Conservation (phyloP, 2,797 vertebrate species). For the Perodicticus potto region DNA sequence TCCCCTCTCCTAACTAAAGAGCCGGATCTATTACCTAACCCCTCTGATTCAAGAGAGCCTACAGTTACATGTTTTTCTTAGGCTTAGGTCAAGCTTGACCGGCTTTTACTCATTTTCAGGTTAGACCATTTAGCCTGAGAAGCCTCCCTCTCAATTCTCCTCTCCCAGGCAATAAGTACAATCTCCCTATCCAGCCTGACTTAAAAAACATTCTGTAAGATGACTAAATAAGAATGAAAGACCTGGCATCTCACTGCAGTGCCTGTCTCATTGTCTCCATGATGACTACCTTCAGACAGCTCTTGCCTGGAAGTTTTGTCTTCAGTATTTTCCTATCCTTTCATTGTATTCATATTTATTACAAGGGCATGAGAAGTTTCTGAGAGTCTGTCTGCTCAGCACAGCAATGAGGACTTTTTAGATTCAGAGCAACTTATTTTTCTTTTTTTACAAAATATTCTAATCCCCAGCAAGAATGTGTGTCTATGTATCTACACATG, state of each 20-base stretch:
- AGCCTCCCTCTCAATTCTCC: neutral
- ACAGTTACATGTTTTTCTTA: conserved; percentile 11
- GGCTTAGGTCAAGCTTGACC: neutral
- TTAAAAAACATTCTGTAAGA: conserved; percentile 60
- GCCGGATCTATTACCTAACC: neutral
- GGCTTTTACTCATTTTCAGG: neutral
- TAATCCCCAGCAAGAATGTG: conserved; percentile 21
- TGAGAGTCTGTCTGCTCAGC: conserved; percentile 69
- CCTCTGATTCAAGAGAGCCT: neutral
- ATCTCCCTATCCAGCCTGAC: conserved; percentile 15
- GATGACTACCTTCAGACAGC: conserved; percentile 73
- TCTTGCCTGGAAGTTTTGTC: conserved; percentile 70
- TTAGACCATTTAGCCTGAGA: neutral
- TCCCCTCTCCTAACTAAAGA: conserved; percentile 13
- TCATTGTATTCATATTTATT: conserved; percentile 79
- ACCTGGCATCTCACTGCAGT: conserved; percentile 30
- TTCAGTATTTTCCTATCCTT: conserved; percentile 71
- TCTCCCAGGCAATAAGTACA: neutral
- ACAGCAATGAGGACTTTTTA: conserved; percentile 63
- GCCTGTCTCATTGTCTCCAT: conserved; percentile 58
- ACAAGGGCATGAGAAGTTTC: conserved; percentile 64
- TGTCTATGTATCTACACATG: neutral
- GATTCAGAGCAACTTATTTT: neutral
- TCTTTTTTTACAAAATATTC: conserved; percentile 21
- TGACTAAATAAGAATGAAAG: conserved; percentile 62